phyloP scores from a whole-genome alignment of 2,113 vertebrate species.

The Clarias gariepinus region DNA sequence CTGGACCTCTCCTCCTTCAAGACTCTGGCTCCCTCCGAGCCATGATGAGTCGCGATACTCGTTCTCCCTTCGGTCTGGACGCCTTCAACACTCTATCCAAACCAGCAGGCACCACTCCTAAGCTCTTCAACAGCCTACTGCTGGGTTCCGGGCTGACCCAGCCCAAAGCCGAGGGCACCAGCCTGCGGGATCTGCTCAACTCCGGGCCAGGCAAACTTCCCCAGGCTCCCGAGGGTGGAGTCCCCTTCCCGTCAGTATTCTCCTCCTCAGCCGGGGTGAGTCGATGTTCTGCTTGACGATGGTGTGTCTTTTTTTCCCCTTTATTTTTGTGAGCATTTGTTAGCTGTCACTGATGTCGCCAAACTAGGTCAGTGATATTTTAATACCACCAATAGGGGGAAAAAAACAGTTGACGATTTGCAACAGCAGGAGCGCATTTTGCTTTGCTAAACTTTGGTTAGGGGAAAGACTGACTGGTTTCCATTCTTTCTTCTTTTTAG shows the following conservation, averaged over 20 bases:
- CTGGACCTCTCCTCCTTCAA: slow-evolving; percentile 54
- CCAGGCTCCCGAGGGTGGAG: slow-evolving; percentile 84
- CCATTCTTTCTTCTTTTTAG: slow-evolving; percentile 56
- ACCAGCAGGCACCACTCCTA: slow-evolving; percentile 84
- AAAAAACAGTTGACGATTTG: not conserved
- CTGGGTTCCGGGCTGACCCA: slow-evolving; percentile 86
- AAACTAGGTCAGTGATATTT: not conserved
- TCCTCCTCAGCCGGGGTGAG: slow-evolving; percentile 84
- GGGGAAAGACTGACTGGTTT: not conserved
- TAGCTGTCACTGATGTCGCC: not conserved
- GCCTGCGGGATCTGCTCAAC: slow-evolving; percentile 94
- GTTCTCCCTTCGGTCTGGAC: slow-evolving; percentile 89
- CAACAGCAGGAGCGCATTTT: not conserved
- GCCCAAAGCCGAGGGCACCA: slow-evolving; percentile 94
- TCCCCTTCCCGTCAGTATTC: slow-evolving; percentile 96
- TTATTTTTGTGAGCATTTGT: not conserved
- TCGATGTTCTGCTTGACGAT: slow-evolving; percentile 31
- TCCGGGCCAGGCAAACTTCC: slow-evolving; percentile 92
- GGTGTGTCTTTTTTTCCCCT: no score
- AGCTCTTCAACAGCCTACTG: slow-evolving; percentile 94
- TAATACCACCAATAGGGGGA: not conserved
- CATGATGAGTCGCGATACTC: slow-evolving; percentile 88
- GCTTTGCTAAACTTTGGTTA: not conserved
- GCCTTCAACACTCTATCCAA: slow-evolving; percentile 90
- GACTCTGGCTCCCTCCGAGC: slow-evolving; percentile 88